A percentile compares a stretch with the other conserved stretches of the same genome.
Conservation (phyloP, 2,797 vertebrate genomes). For the Lagocephalus sceleratus region DNA sequence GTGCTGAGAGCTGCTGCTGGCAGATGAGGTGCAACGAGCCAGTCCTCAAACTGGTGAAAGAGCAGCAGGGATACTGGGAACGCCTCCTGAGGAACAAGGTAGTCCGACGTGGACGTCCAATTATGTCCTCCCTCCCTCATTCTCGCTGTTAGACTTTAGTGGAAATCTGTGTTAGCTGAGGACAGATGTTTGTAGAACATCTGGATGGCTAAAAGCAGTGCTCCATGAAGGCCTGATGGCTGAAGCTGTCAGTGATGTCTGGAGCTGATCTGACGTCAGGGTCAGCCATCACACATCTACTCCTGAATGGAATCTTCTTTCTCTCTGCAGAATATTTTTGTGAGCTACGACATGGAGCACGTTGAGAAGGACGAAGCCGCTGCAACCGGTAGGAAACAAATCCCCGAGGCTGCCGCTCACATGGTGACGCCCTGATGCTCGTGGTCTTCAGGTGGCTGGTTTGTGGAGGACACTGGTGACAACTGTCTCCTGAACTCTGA, state of each 20-base stretch:
- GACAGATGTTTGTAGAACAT: not conserved
- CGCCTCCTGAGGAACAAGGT: conserved; percentile 69
- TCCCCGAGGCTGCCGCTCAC: conserved; percentile 1
- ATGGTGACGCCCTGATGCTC: conserved; percentile 10
- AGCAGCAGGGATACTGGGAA: conserved; percentile 58
- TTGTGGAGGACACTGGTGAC: conserved; percentile 51
- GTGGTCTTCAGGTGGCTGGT: conserved; percentile 43
- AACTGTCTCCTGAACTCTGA: conserved; percentile 41
- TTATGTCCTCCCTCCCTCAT: no score
- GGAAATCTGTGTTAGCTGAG: not conserved
- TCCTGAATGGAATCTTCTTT: no score
- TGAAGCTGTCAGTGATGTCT: no score
- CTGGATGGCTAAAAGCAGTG: no score
- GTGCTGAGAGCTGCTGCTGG: conserved; percentile 56
- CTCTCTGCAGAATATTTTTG: conserved; percentile 66
- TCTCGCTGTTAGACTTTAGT: no score
- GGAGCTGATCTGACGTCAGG: no score
- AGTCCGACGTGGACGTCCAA: no score
- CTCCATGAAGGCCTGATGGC: no score
- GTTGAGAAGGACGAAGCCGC: conserved; percentile 53
- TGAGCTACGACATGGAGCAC: conserved; percentile 70
- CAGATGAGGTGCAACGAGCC: conserved; percentile 71
- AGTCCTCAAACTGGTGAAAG: conserved; percentile 68
- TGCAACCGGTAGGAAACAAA: not conserved
- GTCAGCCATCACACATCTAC: no score